Evolutionary conservation across 2,888 invertebrate genomes (phyloP).

Genomic region (Gasteruption jaculator): DNA sequence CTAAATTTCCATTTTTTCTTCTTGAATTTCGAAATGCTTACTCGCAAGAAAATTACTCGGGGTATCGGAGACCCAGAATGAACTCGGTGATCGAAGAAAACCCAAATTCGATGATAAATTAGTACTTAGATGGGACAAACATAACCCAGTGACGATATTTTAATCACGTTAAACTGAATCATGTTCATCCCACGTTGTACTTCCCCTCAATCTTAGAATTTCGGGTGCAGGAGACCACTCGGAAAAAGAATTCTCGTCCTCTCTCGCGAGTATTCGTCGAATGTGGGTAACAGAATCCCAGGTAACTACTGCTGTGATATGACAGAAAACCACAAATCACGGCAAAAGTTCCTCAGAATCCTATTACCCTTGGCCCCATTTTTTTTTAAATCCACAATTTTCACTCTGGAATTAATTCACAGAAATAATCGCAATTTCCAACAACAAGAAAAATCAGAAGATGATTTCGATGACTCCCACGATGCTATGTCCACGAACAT

Average conservation of each 20-base stretch:
- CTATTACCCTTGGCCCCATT: slow-evolving; percentile 31
- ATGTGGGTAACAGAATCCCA: slow-evolving; percentile 28
- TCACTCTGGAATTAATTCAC: too few relatives aligned
- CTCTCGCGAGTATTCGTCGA: slow-evolving; percentile 20
- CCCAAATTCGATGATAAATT: slow-evolving; percentile 26
- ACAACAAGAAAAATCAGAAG: too few relatives aligned
- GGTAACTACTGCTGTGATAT: slow-evolving; percentile 53
- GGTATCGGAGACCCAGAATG: too few relatives aligned
- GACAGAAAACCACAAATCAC: slow-evolving; percentile 41
- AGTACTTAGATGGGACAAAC: slow-evolving; percentile 41
- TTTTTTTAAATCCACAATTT: too few relatives aligned
- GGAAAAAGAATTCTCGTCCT: not conserved
- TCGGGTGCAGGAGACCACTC: too few relatives aligned
- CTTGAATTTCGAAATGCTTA: too few relatives aligned
- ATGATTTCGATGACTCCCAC: too few relatives aligned
- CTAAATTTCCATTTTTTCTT: slow-evolving; percentile 11
- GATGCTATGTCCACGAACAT: slow-evolving; percentile 34
- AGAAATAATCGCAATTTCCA: too few relatives aligned
- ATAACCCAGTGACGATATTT: slow-evolving; percentile 46
- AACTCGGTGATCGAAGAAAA: slow-evolving; percentile 4
- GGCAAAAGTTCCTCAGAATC: slow-evolving; percentile 45
- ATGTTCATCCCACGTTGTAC: slow-evolving; percentile 41
- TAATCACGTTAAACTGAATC: slow-evolving; percentile 34
- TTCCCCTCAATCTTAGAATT: slow-evolving; percentile 12
- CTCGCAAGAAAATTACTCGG: too few relatives aligned